Evolutionary conservation across 2,797 vertebrate genomes (phyloP).

Genomic region (Pelobates cultripes): DNA sequence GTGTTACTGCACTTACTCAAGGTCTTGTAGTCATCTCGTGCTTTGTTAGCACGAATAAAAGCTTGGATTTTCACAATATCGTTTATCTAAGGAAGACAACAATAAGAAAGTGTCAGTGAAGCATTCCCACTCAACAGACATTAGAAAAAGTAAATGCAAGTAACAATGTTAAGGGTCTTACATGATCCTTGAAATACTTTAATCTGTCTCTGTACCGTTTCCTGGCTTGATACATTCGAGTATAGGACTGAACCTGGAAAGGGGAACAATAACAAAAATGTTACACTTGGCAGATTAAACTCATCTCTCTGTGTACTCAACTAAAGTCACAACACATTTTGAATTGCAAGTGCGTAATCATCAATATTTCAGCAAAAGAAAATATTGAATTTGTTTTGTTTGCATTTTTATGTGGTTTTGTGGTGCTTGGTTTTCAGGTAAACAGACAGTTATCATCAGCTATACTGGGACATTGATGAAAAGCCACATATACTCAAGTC

Average conservation of each 20-base stretch:
- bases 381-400: too few relatives aligned
- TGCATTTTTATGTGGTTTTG: too few relatives aligned
- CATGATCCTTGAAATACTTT: slow-evolving; percentile 92
- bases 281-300: neutral
- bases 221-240: slow-evolving; percentile 93
- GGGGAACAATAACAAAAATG: neutral
- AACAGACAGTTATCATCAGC: too few relatives aligned
- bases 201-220: slow-evolving; percentile 90
- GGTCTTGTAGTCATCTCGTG: slow-evolving; percentile 96
- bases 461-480: too few relatives aligned
- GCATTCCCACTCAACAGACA: neutral
- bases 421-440: too few relatives aligned
- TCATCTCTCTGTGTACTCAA: too few relatives aligned
- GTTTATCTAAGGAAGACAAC: slow-evolving; percentile 76
- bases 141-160: neutral
- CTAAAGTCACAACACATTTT: too few relatives aligned
- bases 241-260: slow-evolving; percentile 88
- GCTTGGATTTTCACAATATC: slow-evolving; percentile 97
- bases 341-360: too few relatives aligned
- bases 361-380: too few relatives aligned
- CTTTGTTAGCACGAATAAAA: slow-evolving; percentile 97
- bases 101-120: neutral
- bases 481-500: too few relatives aligned
- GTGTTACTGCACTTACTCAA: slow-evolving; percentile 82
- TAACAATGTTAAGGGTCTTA: slow-evolving; percentile 66